phyloP scores from a whole-genome alignment of 2,888 invertebrate genomes.

The Synanthedon myopaeformis region DNA sequence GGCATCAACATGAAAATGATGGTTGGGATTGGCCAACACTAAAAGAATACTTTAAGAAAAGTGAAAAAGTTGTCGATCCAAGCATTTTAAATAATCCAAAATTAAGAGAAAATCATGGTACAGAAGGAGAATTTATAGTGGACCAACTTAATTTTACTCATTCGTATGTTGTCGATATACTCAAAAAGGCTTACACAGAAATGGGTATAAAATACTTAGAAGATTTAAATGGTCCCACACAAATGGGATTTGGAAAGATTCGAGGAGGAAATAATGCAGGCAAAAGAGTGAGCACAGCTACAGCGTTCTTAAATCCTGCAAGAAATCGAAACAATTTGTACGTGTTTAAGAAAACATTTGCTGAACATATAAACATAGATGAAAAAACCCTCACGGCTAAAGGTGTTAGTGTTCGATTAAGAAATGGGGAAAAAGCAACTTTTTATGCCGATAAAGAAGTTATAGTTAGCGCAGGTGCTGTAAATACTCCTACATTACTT shows the following conservation, averaged over 20 bases:
- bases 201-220: conserved; percentile 56
- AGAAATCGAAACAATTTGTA: conserved; percentile 39
- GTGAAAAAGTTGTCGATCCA: conserved; percentile 49
- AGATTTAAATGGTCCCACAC: conserved; percentile 49
- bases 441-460: conserved; percentile 44
- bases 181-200: conserved; percentile 55
- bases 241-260: conserved; percentile 67
- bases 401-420: conserved; percentile 32
- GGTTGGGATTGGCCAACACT: conserved; percentile 55
- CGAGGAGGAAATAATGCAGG: conserved; percentile 63
- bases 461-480: conserved; percentile 45
- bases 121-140: conserved; percentile 60
- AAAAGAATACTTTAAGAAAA: conserved; percentile 50
- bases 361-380: conserved; percentile 26
- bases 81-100: conserved; percentile 42
- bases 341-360: conserved; percentile 41
- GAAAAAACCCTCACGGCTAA: conserved; percentile 24
- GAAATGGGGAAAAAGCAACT: conserved; percentile 23
- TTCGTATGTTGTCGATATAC: conserved; percentile 32
- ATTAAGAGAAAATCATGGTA: conserved; percentile 46
- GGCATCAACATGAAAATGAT: conserved; percentile 39
- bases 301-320: conserved; percentile 51
- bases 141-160: conserved; percentile 58
- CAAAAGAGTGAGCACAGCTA: conserved; percentile 66
- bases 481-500: conserved; percentile 46